phyloP scores from a whole-genome alignment of 2,888 invertebrate species.

The Pachydiplax longipennis region DNA sequence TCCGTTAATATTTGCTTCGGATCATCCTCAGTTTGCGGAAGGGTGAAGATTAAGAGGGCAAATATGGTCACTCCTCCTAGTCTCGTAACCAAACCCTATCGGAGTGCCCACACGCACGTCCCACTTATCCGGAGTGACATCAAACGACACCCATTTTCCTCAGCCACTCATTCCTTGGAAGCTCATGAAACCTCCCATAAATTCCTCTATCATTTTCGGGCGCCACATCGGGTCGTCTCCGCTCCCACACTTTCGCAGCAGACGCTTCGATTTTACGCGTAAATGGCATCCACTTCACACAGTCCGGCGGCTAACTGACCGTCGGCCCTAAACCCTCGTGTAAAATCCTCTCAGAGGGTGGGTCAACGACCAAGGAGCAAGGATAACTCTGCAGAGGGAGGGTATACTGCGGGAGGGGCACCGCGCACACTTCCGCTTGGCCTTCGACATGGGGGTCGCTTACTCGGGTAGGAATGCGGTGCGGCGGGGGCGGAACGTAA shows the following conservation, averaged over 20 bases:
- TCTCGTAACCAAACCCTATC: no score
- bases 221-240: not conserved
- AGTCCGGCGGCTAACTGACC: not conserved
- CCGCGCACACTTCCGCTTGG: constrained; percentile 17
- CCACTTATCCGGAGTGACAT: no score
- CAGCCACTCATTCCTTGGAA: no score
- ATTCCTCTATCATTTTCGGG: not conserved
- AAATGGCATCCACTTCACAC: not conserved
- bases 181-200: not conserved
- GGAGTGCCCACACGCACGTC: no score
- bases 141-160: no score
- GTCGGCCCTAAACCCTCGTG: not conserved
- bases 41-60: no score
- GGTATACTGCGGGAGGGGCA: not conserved
- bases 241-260: not conserved
- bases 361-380: not conserved
- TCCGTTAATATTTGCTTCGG: no score
- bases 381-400: not conserved
- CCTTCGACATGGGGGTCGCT: not conserved
- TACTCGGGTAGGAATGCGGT: not conserved
- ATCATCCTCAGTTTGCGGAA: no score
- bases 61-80: no score
- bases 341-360: not conserved
- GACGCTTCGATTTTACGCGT: not conserved
- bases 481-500: not conserved